Conservation (phyloP, 2,888 invertebrate species). For the Rhaphigaster nebulosa region DNA sequence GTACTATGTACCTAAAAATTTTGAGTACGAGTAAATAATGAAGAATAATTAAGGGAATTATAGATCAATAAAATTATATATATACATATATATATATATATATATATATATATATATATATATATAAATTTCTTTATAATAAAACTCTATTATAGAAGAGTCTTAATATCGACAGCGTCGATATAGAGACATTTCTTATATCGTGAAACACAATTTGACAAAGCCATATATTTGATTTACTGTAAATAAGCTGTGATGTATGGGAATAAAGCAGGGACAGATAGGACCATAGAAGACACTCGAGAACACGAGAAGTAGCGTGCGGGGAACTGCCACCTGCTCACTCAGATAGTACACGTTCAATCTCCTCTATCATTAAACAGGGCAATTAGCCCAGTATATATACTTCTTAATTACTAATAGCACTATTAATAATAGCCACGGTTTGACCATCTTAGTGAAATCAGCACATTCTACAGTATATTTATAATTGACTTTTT, state of each 20-base stretch:
- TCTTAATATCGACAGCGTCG: no score
- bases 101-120: no score
- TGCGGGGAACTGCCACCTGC: slow-evolving; percentile 24
- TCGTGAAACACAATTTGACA: not conserved
- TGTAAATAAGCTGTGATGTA: not conserved
- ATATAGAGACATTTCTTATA: not conserved
- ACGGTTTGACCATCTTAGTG: not conserved
- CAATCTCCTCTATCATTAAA: not conserved
- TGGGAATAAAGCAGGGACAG: not conserved
- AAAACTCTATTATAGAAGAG: no score
- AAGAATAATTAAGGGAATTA: no score
- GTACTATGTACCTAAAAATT: no score
- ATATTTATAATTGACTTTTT: no score
- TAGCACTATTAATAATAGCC: not conserved
- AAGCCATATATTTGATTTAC: not conserved
- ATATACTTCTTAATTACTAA: not conserved
- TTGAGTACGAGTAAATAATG: no score
- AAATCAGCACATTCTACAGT: not conserved
- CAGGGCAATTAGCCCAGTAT: not conserved
- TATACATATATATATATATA: no score
- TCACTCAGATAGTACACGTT: not conserved
- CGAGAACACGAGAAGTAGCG: not conserved
- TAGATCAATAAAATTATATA: no score
- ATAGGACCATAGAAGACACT: not conserved
- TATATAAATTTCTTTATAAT: no score